Conservation (phyloP, 2,888 invertebrate genomes). For the Ichneumon xanthorius region DNA sequence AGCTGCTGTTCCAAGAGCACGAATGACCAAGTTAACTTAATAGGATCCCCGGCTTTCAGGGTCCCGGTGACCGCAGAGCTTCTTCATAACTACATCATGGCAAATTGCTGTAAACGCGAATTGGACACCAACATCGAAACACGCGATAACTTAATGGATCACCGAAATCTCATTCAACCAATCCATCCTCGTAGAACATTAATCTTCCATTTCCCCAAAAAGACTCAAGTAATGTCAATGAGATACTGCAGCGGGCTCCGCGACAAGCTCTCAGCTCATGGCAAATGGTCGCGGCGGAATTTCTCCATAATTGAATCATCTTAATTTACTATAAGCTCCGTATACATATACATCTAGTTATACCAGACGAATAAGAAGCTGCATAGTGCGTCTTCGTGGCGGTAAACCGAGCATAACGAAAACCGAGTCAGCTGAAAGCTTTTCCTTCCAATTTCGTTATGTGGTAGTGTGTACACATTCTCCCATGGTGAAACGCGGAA, state of each 20-base stretch:
- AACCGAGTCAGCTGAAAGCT: slow-evolving; percentile 58
- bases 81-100: not conserved
- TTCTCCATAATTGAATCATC: slow-evolving; percentile 53
- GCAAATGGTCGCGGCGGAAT: slow-evolving; percentile 25
- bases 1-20: not conserved
- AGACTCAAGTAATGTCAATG: slow-evolving; percentile 43
- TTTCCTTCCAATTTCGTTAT: slow-evolving; percentile 47
- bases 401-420: slow-evolving; percentile 60
- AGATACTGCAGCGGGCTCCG: slow-evolving; percentile 40
- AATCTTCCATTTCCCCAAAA: slow-evolving; percentile 12
- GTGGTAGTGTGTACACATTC: slow-evolving; percentile 5
- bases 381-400: slow-evolving; percentile 25
- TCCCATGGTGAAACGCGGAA: slow-evolving; percentile 8
- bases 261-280: slow-evolving; percentile 7
- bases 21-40: not conserved
- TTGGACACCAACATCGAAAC: not conserved
- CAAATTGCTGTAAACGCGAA: not conserved
- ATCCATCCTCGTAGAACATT: not conserved
- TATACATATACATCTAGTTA: not conserved
- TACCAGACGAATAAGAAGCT: slow-evolving; percentile 8
- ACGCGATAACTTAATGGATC: not conserved
- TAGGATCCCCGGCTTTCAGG: not conserved
- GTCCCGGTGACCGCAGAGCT: not conserved
- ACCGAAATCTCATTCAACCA: not conserved
- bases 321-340: slow-evolving; percentile 51